Percentiles rank a stretch among this genome's conserved stretches.
These are phyloP conservation scores for Ammodramus savannarum DNA, from an alignment of 2,113 vertebrate genomes.

Conservation along the genomic window DNA sequence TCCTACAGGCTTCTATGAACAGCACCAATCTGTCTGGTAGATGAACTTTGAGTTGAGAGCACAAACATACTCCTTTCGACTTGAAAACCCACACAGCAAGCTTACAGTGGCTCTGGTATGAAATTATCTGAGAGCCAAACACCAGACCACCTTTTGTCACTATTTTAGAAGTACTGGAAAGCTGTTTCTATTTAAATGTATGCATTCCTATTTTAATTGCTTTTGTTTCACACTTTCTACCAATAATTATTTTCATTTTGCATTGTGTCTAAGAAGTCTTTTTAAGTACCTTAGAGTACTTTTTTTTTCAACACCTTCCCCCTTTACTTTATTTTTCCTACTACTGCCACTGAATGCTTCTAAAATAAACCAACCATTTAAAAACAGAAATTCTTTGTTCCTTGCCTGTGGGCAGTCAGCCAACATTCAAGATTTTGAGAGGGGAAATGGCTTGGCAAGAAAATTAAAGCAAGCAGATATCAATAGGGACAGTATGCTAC, in stretches of 20 bases:
- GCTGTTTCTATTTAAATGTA: neutral
- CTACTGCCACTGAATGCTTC: neutral
- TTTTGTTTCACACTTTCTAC: neutral
- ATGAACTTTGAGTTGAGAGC: neutral
- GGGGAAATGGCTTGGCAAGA: conserved; percentile 37
- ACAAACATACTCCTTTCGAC: neutral
- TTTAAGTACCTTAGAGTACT: neutral
- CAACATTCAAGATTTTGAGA: conserved; percentile 33
- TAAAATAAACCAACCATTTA: conserved; percentile 13
- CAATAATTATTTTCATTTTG: neutral
- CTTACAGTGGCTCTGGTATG: neutral
- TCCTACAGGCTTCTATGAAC: neutral
- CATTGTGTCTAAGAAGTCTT: neutral
- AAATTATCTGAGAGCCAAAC: neutral
- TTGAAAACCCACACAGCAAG: neutral
- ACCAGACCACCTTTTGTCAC: neutral
- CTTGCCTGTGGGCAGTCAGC: neutral
- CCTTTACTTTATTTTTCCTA: neutral
- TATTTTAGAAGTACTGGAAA: neutral
- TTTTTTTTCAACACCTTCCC: neutral
- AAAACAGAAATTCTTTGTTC: conserved; percentile 42
- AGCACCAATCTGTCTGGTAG: neutral
- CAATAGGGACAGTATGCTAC: neutral
- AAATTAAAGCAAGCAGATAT: neutral
- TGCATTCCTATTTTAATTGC: neutral